phyloP scores from a whole-genome alignment of 1,140 invertebrate species.

The Manduca sexta region DNA sequence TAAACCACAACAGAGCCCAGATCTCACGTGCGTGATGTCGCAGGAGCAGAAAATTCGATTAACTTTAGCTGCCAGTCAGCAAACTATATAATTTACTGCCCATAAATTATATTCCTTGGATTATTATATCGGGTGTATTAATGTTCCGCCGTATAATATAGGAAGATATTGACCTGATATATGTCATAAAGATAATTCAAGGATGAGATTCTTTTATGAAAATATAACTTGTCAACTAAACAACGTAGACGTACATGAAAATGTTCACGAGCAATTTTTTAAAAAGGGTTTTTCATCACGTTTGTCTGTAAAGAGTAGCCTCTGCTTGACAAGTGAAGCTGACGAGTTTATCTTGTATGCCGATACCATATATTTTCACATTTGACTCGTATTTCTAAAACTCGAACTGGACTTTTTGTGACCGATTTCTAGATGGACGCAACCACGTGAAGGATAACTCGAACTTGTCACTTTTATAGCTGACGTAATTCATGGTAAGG shows the following conservation, averaged over 20 bases:
- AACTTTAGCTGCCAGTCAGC: conserved; percentile 33
- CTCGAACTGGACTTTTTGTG: conserved; percentile 8
- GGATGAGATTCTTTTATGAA: too few species aligned
- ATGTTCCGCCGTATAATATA: conserved; percentile 9
- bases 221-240: too few species aligned
- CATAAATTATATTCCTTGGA: conserved; percentile 30
- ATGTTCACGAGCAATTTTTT: too few species aligned
- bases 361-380: conserved; percentile 3
- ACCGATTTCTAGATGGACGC: neutral
- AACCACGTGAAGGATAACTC: conserved; percentile 17
- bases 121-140: conserved; percentile 24
- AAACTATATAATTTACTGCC: conserved; percentile 28
- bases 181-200: neutral
- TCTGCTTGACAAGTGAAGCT: too few species aligned
- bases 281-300: too few species aligned
- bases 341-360: neutral
- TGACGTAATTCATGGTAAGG: conserved; percentile 39
- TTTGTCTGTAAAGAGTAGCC: too few species aligned
- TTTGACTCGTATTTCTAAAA: conserved; percentile 6
- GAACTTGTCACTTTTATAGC: conserved; percentile 27
- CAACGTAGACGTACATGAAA: too few species aligned
- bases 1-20: conserved; percentile 43
- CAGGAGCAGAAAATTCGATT: conserved; percentile 54
- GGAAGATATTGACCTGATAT: neutral
- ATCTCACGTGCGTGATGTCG: conserved; percentile 38